Evolutionary conservation across 1,140 invertebrate genomes (phyloP), one percentile per base, ranked within the genome.

Genomic region (Scaptomyza pallida): DNA sequence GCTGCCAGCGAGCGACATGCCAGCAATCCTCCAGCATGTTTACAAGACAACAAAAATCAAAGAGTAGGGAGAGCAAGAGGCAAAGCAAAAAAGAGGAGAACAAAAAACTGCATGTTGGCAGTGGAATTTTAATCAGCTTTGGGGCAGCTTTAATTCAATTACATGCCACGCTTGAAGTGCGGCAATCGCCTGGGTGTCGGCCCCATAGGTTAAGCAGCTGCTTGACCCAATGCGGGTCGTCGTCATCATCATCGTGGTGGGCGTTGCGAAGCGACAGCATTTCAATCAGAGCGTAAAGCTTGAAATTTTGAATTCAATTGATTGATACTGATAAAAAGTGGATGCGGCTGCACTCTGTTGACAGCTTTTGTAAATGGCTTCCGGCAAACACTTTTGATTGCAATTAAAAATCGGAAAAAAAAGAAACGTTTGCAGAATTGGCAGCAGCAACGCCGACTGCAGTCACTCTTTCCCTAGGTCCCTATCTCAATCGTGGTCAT

Each of bases 351-450:
- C 56, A 59, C 59, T 54, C 59, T 88, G 82, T 67, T 88, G 82
- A 88, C 82, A 88, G 78, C 67, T 54, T 75, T 88, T 86, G 82
- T 88, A 88, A 88, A 88, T 88, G 82, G 82, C 72, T 88, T 88
- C 82, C 82, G 82, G 82, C 82, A 88, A 30, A 88, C 82, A 88
- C 82, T 88, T 88, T 88, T 88, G 82, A 88, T 78, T 77, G 82
- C 82, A 88, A 88, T 88, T 88, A 88, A 88, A 86, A 86, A 75
- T 52, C 54, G 48, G 62, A 72, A 75, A 78, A 75, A 78, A n/a
- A n/a, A n/a, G n/a, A n/a, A n/a, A n/a, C n/a, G 75, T 75, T 81
- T 88, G 74, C 75, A 86, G 70, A 86, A 86, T 86, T 86, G 78
- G 75, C 62, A 72, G 41, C 69, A 63, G 61, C 35, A 33, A 15